Evolutionary conservation across 2,797 vertebrate species (phyloP).

Genomic region (Austrolebias charrua): DNA sequence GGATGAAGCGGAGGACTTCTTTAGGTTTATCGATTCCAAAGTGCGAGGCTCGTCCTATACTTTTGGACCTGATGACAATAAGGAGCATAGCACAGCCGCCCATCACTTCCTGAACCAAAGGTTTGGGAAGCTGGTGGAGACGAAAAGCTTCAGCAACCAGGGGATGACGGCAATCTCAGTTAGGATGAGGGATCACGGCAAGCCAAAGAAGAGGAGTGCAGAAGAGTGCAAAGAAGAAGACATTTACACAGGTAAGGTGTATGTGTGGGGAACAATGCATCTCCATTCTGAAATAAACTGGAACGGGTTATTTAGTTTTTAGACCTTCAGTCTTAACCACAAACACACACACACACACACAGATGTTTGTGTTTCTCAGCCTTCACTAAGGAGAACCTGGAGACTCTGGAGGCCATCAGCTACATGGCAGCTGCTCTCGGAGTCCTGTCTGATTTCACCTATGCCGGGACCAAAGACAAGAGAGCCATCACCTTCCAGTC

Average conservation of each 20-base stretch:
- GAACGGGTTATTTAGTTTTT: too few species aligned
- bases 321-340: neutral
- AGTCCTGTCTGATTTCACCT: slow-evolving; percentile 93
- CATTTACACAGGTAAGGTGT: slow-evolving; percentile 85
- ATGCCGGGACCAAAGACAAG: slow-evolving; percentile 96
- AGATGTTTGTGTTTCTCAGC: slow-evolving; percentile 72
- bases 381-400: slow-evolving; percentile 95
- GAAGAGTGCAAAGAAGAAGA: slow-evolving; percentile 74
- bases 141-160: too few species aligned
- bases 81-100: slow-evolving; percentile 88
- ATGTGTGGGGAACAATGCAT: neutral
- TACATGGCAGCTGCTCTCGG: slow-evolving; percentile 88
- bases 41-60: slow-evolving; percentile 83
- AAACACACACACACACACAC: neutral
- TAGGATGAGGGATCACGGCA: too few species aligned
- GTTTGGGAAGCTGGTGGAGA: slow-evolving; percentile 91
- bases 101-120: slow-evolving; percentile 90
- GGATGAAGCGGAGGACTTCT: too few species aligned
- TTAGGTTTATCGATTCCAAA: slow-evolving; percentile 90
- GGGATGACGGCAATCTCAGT: too few species aligned
- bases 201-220: too few species aligned
- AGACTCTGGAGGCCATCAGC: slow-evolving; percentile 92
- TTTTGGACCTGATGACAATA: slow-evolving; percentile 85
- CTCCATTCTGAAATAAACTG: too few species aligned
- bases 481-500: too few species aligned